phyloP scores from a whole-genome alignment of 2,113 vertebrate genomes.

The Cettia cetti region DNA sequence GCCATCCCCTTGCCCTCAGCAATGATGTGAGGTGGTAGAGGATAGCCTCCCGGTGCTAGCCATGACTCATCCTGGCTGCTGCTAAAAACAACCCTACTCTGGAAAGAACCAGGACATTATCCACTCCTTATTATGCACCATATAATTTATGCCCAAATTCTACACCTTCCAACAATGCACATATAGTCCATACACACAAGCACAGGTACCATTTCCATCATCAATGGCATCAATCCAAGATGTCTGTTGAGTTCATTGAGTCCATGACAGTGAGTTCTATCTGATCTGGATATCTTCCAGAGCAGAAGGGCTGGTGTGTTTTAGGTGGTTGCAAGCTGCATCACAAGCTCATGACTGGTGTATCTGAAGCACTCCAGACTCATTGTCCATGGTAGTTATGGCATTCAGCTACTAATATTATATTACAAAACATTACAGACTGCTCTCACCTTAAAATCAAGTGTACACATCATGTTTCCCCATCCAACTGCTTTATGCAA shows the following conservation, averaged over 20 bases:
- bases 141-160: background rate
- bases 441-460: background rate
- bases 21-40: background rate
- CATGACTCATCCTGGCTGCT: background rate
- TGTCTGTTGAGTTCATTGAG: background rate
- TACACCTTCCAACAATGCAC: background rate
- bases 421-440: background rate
- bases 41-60: background rate
- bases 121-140: background rate
- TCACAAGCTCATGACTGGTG: rapidly evolving
- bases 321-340: background rate
- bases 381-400: no score
- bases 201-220: background rate
- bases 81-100: background rate
- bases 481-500: background rate
- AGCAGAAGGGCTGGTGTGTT: background rate
- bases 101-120: background rate
- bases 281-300: background rate
- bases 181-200: background rate
- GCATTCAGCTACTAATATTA: background rate
- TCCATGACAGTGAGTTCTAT: background rate
- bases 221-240: background rate
- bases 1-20: background rate
- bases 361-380: background rate
- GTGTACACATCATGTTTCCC: background rate